Evolutionary conservation across 35 echinoderm and acorn worm genomes (phyloP).

Genomic region (Antedon bifida): DNA sequence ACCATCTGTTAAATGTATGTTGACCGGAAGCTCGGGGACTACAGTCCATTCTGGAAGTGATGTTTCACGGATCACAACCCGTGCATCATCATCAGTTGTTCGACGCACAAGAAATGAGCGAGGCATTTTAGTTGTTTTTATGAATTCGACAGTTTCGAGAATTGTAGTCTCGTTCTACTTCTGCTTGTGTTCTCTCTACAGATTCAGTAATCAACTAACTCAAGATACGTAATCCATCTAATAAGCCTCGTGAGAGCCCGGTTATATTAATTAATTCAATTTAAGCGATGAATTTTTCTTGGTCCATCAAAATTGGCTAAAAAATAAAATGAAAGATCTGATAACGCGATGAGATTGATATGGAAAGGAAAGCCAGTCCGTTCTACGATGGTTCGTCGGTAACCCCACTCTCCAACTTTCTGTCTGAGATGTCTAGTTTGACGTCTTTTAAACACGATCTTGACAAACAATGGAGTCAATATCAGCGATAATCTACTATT

Average conservation of each 20-base stretch:
- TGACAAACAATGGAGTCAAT: not conserved
- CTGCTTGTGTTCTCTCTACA: too few relatives aligned
- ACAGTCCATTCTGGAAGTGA: not conserved
- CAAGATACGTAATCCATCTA: not conserved
- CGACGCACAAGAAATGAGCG: not conserved
- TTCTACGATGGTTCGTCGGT: not conserved
- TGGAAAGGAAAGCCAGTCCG: too few relatives aligned
- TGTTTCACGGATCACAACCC: not conserved
- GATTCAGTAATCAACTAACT: not conserved
- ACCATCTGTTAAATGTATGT: not conserved
- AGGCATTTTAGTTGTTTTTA: not conserved
- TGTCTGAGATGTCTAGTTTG: not conserved
- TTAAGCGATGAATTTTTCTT: not conserved
- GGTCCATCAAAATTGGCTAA: not conserved
- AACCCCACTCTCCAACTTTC: not conserved
- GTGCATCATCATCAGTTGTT: not conserved
- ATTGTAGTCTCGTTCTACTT: too few relatives aligned
- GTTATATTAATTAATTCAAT: not conserved
- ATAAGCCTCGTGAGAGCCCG: not conserved
- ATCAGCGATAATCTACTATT: not conserved
- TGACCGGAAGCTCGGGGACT: not conserved
- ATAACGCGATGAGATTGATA: not conserved
- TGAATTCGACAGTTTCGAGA: not conserved
- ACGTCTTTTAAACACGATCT: not conserved
- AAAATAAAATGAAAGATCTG: not conserved